Base-by-base conservation (phyloP, 2,888 invertebrate genomes). In the Rotaria socialis region DNA sequence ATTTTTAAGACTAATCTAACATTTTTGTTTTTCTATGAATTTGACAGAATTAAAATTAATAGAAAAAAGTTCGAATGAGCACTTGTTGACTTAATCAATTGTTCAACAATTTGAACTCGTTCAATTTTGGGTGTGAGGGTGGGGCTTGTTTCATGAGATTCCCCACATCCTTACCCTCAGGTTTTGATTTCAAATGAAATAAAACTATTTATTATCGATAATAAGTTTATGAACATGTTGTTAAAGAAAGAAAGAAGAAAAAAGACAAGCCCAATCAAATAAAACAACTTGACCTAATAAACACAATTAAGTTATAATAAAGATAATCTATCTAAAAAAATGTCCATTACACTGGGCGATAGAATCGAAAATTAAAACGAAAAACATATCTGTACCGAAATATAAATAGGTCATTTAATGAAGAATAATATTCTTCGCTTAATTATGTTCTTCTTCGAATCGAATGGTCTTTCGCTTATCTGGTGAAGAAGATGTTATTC, bases 281-380 rank as follows among this genome's bases (percentile, higher is more conserved):
- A 56, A 56, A 56, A 24, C 24, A 19, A 24, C 24, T 22, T 56
- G 56, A 56, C 11, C 27, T 60, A 60, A 27, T 67, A 16, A 67
- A 67, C 27, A 67, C 67, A 67, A 35, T 16, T 3, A 35, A 67
- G 7, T 14, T 24, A 27, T 67, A 67, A 67, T n/a, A 67, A 67
- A 67, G 67, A 67, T 67, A 67, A 35, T 35, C 67, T 67, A 67
- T 67, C 67, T 67, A 67, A 67, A 35, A 35, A 35, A 41, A 67
- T 67, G 67, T 67, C 27, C 67, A 35, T 67, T 35, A 35, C 67
- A 67, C 35, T 35, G 67, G 67, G 67, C 35, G 6, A 35, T 35
- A 67, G 67, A 41, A 55, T 55, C 55, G 55, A 22, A 55, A 55
- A 55, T 16, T 55, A 35, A 67, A 6, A 27, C 16, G 3, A 35